Evolutionary conservation across 2,797 vertebrate genomes (phyloP), one percentile per base, ranked within the genome.

Genomic region (Serranus cabrilla): DNA sequence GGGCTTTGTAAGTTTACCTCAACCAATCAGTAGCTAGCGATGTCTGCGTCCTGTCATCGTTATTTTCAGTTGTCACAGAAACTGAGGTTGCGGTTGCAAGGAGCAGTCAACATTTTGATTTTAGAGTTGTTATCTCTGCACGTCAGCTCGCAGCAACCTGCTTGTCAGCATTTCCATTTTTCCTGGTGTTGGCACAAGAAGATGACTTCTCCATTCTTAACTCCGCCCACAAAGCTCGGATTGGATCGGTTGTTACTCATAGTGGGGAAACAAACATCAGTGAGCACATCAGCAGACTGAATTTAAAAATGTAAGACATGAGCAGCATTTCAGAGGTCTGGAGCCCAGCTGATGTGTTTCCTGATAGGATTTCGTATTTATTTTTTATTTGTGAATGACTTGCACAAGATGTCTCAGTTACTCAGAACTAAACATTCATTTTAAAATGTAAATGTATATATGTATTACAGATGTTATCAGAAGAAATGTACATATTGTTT

Each of bases 391-490:
- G 11, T 52, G 4, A 45, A 34, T 52, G 18, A 0, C 14, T 52
- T 18, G 18, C 14, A 37, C n/a, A 34, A 54, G 11, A 37, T 43
- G 25, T 59, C 27, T 4, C 5, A 40, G 17, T 59, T 11, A 2
- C 6, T 31, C 23, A 42, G 6, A 51, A 17, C 11, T 5, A 34
- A 17, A 14, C 4, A 50, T 58, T 42, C 0, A 23, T 49, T 63
- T 39, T 23, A 64, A 49, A 57, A 34, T 39, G 37, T 12, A n/a
- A n/a, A n/a, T n/a, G 39, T 39, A 11, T 23, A 67, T 66, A 34
- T 8, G 12, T 20, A 16, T 42, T 42, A 13, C 6, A 43, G 37
- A 54, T 52, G 7, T 31, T 16, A n/a, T 39, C 10, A 71, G 51
- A 20, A n/a, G 27, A 47, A 1, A 23, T 9, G 45, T 21, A 39